These are phyloP conservation scores for Petaurus breviceps DNA, from an alignment of 2,113 vertebrate genomes.

Conservation along the genomic window DNA sequence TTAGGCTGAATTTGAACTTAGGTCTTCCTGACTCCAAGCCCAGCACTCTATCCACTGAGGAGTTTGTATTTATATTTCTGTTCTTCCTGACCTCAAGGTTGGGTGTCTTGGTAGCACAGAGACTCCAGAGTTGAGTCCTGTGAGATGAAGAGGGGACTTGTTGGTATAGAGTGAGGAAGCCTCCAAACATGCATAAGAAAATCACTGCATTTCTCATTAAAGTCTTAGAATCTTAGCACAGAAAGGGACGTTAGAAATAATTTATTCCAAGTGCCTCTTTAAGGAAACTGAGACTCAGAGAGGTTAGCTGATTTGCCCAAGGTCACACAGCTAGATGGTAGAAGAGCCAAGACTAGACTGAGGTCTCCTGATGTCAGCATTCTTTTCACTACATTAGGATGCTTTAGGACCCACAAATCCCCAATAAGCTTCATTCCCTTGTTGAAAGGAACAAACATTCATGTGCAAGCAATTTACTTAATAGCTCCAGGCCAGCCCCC, in stretches of 20 bases:
- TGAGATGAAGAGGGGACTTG: neutral
- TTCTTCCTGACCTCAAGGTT: neutral
- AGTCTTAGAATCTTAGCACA: conserved; percentile 29
- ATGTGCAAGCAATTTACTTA: conserved; percentile 82
- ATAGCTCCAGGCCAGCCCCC: conserved; percentile 76
- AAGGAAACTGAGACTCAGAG: conserved; percentile 17
- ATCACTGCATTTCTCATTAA: neutral
- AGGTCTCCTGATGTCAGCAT: neutral
- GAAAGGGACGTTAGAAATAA: neutral
- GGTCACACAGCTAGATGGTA: neutral
- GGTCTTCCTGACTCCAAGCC: too few relatives aligned
- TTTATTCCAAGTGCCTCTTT: neutral
- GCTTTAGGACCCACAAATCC: conserved; percentile 49
- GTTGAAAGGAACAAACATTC: conserved; percentile 75
- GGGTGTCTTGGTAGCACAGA: neutral
- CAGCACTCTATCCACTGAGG: neutral
- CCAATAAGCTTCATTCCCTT: conserved; percentile 71
- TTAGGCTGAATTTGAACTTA: too few relatives aligned
- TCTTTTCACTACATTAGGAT: conserved; percentile 9
- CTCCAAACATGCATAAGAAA: neutral
- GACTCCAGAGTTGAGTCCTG: neutral
- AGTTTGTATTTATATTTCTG: neutral
- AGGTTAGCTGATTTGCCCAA: neutral
- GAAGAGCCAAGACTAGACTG: neutral
- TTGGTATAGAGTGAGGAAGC: neutral